A percentile compares a stretch with the other conserved stretches of the same genome.
Conservation (phyloP, 2,888 invertebrate species). For the Ennomos quercinarius region DNA sequence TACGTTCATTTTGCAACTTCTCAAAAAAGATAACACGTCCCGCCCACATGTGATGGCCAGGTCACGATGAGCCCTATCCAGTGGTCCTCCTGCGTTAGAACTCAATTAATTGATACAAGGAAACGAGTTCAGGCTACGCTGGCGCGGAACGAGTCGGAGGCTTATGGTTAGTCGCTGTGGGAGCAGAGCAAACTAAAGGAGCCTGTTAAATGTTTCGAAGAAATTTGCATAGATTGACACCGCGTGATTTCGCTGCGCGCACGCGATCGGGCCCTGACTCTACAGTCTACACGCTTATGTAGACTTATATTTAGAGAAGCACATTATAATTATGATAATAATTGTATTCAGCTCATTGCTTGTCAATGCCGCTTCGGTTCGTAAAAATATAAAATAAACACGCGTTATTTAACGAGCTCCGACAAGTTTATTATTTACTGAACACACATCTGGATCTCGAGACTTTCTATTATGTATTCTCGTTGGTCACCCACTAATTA, state of each 20-base stretch:
- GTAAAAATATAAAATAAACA: constrained; percentile 73
- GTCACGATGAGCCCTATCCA: constrained; percentile 50
- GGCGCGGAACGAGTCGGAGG: constrained; percentile 59
- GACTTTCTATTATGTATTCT: constrained; percentile 83
- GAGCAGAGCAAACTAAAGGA: constrained; percentile 69
- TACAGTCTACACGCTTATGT: constrained; percentile 52
- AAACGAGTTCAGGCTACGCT: constrained; percentile 54
- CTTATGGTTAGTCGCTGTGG: constrained; percentile 66
- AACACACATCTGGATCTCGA: constrained; percentile 79
- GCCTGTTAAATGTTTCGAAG: constrained; percentile 80
- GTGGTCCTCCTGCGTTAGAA: constrained; percentile 43
- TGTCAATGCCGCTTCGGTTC: constrained; percentile 68
- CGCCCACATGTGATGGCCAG: constrained; percentile 56
- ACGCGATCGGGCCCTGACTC: constrained; percentile 58
- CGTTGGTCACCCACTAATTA: constrained; percentile 84
- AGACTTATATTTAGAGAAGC: constrained; percentile 52
- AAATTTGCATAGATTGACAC: constrained; percentile 84
- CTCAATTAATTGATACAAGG: constrained; percentile 43
- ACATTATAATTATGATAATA: constrained; percentile 64
- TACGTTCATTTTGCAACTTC: constrained; percentile 35
- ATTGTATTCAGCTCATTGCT: constrained; percentile 57
- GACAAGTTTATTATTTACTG: constrained; percentile 77
- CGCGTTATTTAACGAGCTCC: constrained; percentile 70
- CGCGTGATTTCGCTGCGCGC: constrained; percentile 68
- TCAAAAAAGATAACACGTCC: constrained; percentile 45